These are phyloP conservation scores for Odontesthes bonariensis DNA, from an alignment of 2,113 vertebrate genomes.

Conservation along the genomic window DNA sequence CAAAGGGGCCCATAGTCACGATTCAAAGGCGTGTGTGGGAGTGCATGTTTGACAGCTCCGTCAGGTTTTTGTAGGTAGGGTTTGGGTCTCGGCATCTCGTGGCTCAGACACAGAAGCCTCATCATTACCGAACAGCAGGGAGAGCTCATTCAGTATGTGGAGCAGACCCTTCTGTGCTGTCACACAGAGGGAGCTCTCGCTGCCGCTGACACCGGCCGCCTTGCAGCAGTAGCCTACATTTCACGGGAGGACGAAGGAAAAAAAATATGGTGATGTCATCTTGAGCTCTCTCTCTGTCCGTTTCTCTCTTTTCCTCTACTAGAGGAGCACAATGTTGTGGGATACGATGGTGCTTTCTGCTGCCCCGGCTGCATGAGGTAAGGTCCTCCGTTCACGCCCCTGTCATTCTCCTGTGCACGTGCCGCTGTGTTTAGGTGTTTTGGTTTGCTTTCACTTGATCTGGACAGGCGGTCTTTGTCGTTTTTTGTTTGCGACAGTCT, in stretches of 20 bases:
- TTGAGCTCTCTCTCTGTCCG: constrained; percentile 42
- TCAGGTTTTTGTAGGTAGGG: background rate
- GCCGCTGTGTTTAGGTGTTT: background rate
- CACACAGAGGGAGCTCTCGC: constrained; percentile 40
- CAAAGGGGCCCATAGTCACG: background rate
- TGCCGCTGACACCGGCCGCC: constrained; percentile 37
- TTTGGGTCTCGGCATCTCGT: background rate
- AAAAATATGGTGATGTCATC: constrained; percentile 76
- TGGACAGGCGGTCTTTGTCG: too few species aligned
- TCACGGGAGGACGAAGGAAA: constrained; percentile 53
- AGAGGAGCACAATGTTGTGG: constrained; percentile 51
- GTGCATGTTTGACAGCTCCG: background rate
- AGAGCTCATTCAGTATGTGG: background rate
- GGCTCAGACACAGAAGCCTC: background rate
- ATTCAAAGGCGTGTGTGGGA: background rate
- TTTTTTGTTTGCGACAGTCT: background rate
- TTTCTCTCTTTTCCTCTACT: constrained; percentile 16
- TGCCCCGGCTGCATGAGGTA: constrained; percentile 63
- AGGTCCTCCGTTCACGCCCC: constrained; percentile 45
- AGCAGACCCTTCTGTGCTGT: background rate
- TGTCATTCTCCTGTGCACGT: constrained; percentile 9
- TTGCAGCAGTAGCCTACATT: constrained; percentile 60
- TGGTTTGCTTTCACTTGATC: background rate
- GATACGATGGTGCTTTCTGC: constrained; percentile 56
- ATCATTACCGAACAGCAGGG: constrained; percentile 1